Evolutionary conservation across 1,140 invertebrate genomes (phyloP), one percentile per base, ranked within the genome.

Genomic region (Bicyclus anynana): DNA sequence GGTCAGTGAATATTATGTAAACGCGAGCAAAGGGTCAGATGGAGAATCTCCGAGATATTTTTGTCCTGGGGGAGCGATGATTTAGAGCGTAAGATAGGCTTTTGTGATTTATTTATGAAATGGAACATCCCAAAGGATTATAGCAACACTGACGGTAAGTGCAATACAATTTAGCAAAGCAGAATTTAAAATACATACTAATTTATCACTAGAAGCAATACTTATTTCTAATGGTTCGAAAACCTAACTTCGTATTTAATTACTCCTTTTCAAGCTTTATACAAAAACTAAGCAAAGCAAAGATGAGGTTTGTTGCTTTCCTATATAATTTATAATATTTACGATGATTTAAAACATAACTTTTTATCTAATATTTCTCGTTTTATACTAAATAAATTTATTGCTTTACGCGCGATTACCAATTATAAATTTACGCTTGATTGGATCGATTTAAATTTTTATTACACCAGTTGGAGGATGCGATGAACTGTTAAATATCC

Each of bases 31-130:
- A 67, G 72, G 75, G 69, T 72, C 73, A 72, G 50, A 59, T 53
- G 63, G 66, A 56, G 65, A 72, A 68, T 66, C 60, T 56, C 65
- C 57, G 62, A 68, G 65, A 69, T 79, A 79, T 73, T 77, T 74
- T 73, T 65, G 65, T 67, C 65, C 63, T 62, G 46, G 62, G 57
- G 65, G 64, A 62, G 67, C 53, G 59, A 69, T 75, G 72, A 81
- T 77, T 79, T 81, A 77, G 67, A 62, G 59, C 62, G 55, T 61
- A 62, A 67, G 71, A 80, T 69, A 54, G 42, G 42, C 47, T 47
- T 52, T 53, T 47, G 53, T 42, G 59, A 53, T 73, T 76, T 72
- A 66, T 66, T 60, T 72, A 69, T 60, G 46, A 40, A 33, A 52
- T 53, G 46, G 33, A 40, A 52, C 40, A 29, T 52, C 56, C 27